Conservation (phyloP, 1,140 invertebrate species). For the Eufriesea mexicana region DNA sequence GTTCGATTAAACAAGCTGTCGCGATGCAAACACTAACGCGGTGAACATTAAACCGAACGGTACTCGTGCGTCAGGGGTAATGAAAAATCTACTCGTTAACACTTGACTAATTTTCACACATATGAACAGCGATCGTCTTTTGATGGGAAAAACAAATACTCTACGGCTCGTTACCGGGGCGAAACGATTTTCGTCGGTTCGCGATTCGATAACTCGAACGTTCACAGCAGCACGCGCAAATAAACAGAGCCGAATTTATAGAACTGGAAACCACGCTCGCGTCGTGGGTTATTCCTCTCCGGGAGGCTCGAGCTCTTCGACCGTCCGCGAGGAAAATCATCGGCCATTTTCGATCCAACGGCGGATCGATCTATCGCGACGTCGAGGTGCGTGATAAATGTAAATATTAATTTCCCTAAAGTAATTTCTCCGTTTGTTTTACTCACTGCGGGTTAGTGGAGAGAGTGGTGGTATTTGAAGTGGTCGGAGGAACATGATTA, state of each 20-base stretch:
- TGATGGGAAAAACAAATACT: background rate
- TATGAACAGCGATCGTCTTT: background rate
- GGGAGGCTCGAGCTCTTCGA: conserved; percentile 19
- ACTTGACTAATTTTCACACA: background rate
- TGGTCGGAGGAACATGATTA: background rate
- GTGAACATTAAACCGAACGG: background rate
- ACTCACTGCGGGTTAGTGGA: too few species aligned
- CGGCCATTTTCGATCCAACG: background rate
- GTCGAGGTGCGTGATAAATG: background rate
- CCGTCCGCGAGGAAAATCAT: conserved; percentile 11
- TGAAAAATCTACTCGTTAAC: background rate
- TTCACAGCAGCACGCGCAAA: conserved; percentile 50
- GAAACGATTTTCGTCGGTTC: background rate
- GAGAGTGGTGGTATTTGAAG: too few species aligned
- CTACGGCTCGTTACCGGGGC: background rate
- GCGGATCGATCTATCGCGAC: background rate
- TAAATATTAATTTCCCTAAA: background rate
- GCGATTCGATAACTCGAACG: conserved; percentile 6
- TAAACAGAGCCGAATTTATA: conserved; percentile 68
- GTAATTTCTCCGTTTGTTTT: too few species aligned
- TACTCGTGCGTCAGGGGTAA: background rate
- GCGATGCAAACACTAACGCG: too few species aligned
- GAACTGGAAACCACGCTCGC: conserved; percentile 48
- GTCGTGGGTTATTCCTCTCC: conserved; percentile 28
- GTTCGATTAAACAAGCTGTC: too few species aligned